phyloP scores from a whole-genome alignment of 2,113 vertebrate genomes.

The Hyperoodon ampullatus region DNA sequence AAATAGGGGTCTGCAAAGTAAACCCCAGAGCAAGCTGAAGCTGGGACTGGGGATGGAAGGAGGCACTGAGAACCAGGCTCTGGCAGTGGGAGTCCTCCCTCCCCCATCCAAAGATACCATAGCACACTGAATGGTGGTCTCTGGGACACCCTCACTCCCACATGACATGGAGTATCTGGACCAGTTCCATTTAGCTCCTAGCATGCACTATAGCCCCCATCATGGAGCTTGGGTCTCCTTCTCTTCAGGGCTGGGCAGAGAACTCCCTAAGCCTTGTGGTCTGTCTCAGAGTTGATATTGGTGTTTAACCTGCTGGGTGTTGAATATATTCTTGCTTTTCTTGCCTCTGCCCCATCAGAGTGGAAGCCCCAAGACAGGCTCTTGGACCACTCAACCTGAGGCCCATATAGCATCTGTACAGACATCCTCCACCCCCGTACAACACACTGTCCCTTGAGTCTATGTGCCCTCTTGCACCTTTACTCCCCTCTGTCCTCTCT shows the following conservation, averaged over 20 bases:
- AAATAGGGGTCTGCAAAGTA: background rate
- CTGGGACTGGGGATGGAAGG: background rate
- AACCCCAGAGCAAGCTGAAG: background rate
- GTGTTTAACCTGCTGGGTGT: background rate
- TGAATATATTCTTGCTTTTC: background rate
- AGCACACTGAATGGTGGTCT: background rate
- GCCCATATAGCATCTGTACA: background rate
- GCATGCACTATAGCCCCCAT: background rate
- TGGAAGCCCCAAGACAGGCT: background rate
- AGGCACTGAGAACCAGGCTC: background rate
- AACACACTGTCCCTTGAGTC: background rate
- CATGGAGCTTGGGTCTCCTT: background rate
- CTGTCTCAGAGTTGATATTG: background rate
- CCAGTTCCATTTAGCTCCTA: background rate
- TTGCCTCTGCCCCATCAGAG: background rate
- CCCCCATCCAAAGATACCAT: background rate
- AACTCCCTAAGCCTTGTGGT: background rate
- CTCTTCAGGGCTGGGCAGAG: background rate
- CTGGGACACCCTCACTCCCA: background rate
- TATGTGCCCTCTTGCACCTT: background rate
- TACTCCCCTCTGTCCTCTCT: background rate
- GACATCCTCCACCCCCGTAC: rapidly evolving
- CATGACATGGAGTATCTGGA: background rate
- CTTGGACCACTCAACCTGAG: background rate
- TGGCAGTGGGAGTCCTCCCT: background rate